Evolutionary conservation across 2,888 invertebrate genomes (phyloP), one percentile per base, ranked within the genome.

Genomic region (Plebejus argus): DNA sequence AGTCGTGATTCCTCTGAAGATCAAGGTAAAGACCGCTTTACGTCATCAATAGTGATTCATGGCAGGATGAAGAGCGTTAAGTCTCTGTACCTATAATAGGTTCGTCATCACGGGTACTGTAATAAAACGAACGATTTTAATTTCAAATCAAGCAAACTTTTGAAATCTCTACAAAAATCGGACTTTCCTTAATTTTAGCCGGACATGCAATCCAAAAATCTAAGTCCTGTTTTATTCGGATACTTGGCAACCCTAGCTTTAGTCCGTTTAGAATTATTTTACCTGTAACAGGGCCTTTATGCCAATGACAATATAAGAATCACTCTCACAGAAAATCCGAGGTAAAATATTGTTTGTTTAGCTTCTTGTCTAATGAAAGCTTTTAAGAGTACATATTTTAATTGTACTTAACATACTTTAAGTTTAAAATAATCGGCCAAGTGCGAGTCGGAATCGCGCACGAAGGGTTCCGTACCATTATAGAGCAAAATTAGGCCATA

Each of bases 271-370:
- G 53, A 0, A 5, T 53, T 53, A 53, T 53, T 53, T 53, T 53
- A 53, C 18, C 53, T 53, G 18, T 5, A 53, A 53, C 5, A 53
- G 18, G 53, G 53, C 18, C 53, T 53, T 53, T 18, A 18, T 18
- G 5, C 18, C 18, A 53, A 18, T 53, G 53, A 53, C n/a, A n/a
- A n/a, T 18, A 4, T 53, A 53, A 53, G 18, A 18, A 18, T 18
- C 5, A 18, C 5, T 53, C 53, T 53, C 18, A 53, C 1, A 18
- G 53, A 18, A 49, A 49, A 49, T 4, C 3, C 12, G 15, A 49
- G 49, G 49, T 49, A 15, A 49, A 45, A 3, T 45, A 84, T 85
- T 82, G 82, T 86, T 84, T 84, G 81, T 84, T 79, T 81, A 53
- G 76, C 71, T 75, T 76, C 61, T 71, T 76, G 49, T 53, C 70